Evolutionary conservation across 2,113 vertebrate genomes (phyloP).

Genomic region (Shinisaurus crocodilurus): DNA sequence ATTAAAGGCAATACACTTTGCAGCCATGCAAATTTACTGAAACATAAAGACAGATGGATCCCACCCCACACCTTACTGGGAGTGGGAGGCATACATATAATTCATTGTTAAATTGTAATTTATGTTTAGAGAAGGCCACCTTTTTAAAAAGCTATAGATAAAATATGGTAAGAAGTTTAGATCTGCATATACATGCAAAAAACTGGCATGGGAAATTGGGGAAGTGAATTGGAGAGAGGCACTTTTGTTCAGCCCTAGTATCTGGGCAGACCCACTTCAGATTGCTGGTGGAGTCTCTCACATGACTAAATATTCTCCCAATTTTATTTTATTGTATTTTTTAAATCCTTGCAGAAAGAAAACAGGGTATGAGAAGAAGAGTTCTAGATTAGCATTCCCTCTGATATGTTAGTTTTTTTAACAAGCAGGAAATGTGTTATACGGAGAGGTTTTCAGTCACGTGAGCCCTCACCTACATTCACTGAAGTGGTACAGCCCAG

Average conservation of each 20-base stretch:
- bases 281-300: too few relatives aligned
- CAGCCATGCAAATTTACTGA: background rate
- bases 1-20: background rate
- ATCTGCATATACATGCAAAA: background rate
- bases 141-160: background rate
- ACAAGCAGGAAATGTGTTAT: too few relatives aligned
- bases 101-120: background rate
- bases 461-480: too few relatives aligned
- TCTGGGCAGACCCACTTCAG: too few relatives aligned
- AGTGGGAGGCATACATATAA: background rate
- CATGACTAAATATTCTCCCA: too few relatives aligned
- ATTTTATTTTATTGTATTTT: too few relatives aligned
- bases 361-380: background rate
- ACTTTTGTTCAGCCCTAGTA: background rate
- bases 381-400: too few relatives aligned
- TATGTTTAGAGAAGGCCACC: background rate
- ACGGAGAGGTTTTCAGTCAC: too few relatives aligned
- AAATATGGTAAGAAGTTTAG: background rate
- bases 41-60: background rate
- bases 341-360: background rate
- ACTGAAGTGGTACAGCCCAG: background rate
- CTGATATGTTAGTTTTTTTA: too few relatives aligned
- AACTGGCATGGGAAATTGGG: background rate
- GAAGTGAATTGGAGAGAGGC: too few relatives aligned
- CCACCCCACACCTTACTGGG: background rate